Evolutionary conservation across 1,140 invertebrate genomes (phyloP).

Genomic region (Danaus plexippus): DNA sequence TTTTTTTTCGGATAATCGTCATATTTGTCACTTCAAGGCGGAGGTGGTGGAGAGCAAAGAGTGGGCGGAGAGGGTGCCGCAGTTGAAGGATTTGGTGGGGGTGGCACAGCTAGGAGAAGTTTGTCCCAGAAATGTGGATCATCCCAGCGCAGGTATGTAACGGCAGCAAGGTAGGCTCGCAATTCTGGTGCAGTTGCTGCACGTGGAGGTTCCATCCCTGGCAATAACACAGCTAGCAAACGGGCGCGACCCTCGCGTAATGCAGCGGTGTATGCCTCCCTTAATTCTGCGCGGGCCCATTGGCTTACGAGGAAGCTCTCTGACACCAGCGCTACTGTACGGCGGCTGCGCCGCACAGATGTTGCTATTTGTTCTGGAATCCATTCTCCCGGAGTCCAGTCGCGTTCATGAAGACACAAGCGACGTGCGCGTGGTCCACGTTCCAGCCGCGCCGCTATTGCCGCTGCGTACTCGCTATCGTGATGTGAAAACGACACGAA

Average conservation of each 20-base stretch:
- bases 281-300: slow-evolving; percentile 90
- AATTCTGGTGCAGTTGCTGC: slow-evolving; percentile 64
- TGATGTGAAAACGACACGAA: slow-evolving; percentile 90
- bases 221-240: slow-evolving; percentile 85
- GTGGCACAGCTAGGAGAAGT: slow-evolving; percentile 28
- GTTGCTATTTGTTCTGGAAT: slow-evolving; percentile 85
- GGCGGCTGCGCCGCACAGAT: slow-evolving; percentile 83
- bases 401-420: slow-evolving; percentile 85
- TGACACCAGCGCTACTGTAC: slow-evolving; percentile 89
- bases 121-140: slow-evolving; percentile 35
- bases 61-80: slow-evolving; percentile 5
- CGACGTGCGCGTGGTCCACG: slow-evolving; percentile 71
- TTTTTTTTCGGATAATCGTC: too few species aligned
- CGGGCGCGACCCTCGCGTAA: slow-evolving; percentile 78
- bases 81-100: slow-evolving; percentile 3
- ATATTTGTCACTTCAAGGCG: background rate
- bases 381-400: slow-evolving; percentile 84
- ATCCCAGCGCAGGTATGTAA: slow-evolving; percentile 40
- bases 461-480: slow-evolving; percentile 83
- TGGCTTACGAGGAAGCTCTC: slow-evolving; percentile 85
- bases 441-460: slow-evolving; percentile 80
- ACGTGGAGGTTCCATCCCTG: slow-evolving; percentile 69
- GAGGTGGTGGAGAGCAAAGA: slow-evolving; percentile 1
- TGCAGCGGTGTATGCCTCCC: slow-evolving; percentile 84
- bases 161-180: slow-evolving; percentile 27